These are phyloP conservation scores for Sciurus vulgaris DNA, from an alignment of 2,797 vertebrate genomes.

Conservation along the genomic window DNA sequence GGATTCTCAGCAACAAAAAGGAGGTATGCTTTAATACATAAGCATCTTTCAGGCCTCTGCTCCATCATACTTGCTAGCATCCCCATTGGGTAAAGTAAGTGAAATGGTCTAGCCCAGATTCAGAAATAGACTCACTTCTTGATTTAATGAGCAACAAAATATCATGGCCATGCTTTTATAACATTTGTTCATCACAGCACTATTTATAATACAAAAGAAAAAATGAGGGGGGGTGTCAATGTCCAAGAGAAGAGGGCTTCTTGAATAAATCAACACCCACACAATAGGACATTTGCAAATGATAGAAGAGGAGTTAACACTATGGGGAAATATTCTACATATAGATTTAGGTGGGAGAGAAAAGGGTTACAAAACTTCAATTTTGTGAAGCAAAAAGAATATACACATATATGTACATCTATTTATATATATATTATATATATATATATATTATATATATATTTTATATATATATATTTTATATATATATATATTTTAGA, in stretches of 20 bases:
- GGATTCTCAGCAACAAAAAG: background rate
- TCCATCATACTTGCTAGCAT: background rate
- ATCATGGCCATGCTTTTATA: background rate
- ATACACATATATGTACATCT: background rate
- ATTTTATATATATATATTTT: no score
- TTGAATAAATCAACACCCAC: constrained; percentile 26
- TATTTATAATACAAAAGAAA: background rate
- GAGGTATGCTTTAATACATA: background rate
- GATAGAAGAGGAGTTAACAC: background rate
- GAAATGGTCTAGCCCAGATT: background rate
- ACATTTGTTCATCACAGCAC: constrained; percentile 8
- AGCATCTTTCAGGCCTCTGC: background rate
- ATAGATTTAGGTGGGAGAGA: background rate
- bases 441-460: no score
- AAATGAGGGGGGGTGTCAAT: background rate
- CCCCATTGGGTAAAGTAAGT: background rate
- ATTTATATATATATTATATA: no score
- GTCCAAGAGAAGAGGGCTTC: background rate
- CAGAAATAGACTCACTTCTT: background rate
- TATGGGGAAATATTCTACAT: background rate
- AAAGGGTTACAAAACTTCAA: background rate
- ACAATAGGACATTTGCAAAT: background rate
- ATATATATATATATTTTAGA: background rate
- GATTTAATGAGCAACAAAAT: constrained; percentile 12
- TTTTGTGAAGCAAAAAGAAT: constrained; percentile 27